A percentile compares a stretch with the other conserved stretches of the same genome.
Conservation (phyloP, 2,113 vertebrate genomes). For the Periophthalmus modestus region DNA sequence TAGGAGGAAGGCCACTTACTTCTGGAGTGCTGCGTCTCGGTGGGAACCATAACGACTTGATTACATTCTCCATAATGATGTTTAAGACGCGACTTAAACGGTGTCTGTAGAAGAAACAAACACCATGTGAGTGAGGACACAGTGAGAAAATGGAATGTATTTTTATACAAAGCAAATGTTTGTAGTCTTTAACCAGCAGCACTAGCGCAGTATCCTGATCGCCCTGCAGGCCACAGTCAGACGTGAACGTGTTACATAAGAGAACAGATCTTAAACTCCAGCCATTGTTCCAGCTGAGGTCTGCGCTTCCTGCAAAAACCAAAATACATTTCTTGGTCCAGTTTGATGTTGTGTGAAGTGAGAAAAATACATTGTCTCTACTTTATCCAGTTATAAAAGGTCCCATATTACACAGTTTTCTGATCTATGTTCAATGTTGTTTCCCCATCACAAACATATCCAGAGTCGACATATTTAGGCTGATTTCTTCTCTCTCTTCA, state of each 20-base stretch:
- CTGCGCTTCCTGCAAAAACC: conserved; percentile 67
- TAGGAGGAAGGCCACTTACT: conserved; percentile 37
- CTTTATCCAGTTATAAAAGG: not conserved
- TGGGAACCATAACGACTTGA: conserved; percentile 37
- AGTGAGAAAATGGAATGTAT: conserved; percentile 1
- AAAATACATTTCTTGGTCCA: conserved; percentile 19
- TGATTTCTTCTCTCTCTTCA: too few species aligned
- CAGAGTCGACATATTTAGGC: too few species aligned
- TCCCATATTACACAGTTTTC: too few species aligned
- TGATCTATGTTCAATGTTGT: too few species aligned
- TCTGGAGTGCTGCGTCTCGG: conserved; percentile 54
- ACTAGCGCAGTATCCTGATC: conserved; percentile 12
- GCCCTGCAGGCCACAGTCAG: conserved; percentile 18
- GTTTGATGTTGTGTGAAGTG: conserved; percentile 27
- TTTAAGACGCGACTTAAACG: conserved; percentile 17
- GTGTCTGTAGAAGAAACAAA: conserved; percentile 29
- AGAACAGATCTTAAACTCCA: conserved; percentile 55
- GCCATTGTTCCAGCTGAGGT: conserved; percentile 65
- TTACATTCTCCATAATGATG: conserved; percentile 60
- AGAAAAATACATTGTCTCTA: conserved; percentile 5
- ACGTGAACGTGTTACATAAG: conserved; percentile 51
- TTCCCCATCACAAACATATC: too few species aligned
- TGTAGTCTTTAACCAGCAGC: not conserved
- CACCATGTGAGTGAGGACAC: not conserved
- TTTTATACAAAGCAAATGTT: conserved; percentile 6